Percentiles rank a stretch among this genome's conserved stretches.
Conservation (phyloP, 2,113 vertebrate species). For the Apodemus speciosus region DNA sequence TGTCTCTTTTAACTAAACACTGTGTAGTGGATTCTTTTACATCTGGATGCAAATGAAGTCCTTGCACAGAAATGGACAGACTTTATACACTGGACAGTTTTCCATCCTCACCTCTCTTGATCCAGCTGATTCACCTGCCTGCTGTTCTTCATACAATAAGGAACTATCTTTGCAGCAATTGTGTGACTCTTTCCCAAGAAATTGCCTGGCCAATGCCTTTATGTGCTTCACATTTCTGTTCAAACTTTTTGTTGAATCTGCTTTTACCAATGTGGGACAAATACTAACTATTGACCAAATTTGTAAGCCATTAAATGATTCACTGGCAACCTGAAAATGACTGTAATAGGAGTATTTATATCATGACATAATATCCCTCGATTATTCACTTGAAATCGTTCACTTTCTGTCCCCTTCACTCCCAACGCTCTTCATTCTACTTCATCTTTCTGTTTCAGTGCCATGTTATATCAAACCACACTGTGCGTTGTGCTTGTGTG, state of each 20-base stretch:
- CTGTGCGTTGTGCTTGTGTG: background rate
- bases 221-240: background rate
- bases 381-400: conserved; percentile 4
- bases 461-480: background rate
- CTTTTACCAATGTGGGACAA: background rate
- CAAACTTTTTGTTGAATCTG: background rate
- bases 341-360: background rate
- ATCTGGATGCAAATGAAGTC: background rate
- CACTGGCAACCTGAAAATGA: conserved; percentile 14
- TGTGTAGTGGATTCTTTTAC: background rate
- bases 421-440: background rate
- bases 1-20: background rate
- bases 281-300: conserved; percentile 33
- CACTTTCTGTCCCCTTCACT: background rate
- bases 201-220: background rate
- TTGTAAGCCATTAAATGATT: background rate
- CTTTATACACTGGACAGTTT: background rate
- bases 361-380: background rate
- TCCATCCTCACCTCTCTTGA: background rate
- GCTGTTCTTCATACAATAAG: background rate
- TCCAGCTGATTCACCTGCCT: background rate
- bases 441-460: background rate
- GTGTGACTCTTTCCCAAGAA: background rate
- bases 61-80: background rate
- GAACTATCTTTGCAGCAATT: background rate